Conservation (phyloP, 2,888 invertebrate species). For the Hirudinaria manillensis region DNA sequence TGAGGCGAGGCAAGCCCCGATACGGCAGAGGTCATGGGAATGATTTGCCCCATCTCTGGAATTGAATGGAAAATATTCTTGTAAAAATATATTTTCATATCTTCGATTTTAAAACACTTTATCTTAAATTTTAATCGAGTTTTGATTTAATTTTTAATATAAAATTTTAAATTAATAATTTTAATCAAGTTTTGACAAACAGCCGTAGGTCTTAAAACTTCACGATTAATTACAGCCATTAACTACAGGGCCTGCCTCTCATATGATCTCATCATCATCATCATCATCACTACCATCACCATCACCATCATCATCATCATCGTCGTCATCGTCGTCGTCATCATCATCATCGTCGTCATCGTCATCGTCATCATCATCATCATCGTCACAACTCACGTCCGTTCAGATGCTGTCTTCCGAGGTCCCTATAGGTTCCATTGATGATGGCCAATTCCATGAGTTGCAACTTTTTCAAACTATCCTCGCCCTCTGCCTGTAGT, state of each 20-base stretch:
- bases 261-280: conserved; percentile 5
- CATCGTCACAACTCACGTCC: conserved; percentile 4
- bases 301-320: background rate
- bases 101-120: too few species aligned
- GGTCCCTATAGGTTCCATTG: conserved; percentile 82
- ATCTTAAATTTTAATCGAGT: too few species aligned
- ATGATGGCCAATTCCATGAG: conserved; percentile 99
- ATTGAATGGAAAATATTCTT: background rate
- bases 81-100: too few species aligned
- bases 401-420: conserved; percentile 2
- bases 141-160: too few species aligned
- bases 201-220: too few species aligned
- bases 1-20: background rate
- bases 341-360: conserved; percentile 29
- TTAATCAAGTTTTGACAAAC: too few species aligned
- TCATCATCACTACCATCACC: background rate
- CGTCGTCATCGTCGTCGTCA: conserved; percentile 18
- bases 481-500: conserved; percentile 96
- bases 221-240: too few species aligned
- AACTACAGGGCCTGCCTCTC: too few species aligned
- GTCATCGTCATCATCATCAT: conserved; percentile 30
- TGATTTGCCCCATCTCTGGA: conserved; percentile 5
- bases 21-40: background rate
- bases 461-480: conserved; percentile 97
- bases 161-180: too few species aligned